These are phyloP conservation scores for Spicauda simplicius DNA, from an alignment of 2,888 invertebrate species.

Conservation along the genomic window DNA sequence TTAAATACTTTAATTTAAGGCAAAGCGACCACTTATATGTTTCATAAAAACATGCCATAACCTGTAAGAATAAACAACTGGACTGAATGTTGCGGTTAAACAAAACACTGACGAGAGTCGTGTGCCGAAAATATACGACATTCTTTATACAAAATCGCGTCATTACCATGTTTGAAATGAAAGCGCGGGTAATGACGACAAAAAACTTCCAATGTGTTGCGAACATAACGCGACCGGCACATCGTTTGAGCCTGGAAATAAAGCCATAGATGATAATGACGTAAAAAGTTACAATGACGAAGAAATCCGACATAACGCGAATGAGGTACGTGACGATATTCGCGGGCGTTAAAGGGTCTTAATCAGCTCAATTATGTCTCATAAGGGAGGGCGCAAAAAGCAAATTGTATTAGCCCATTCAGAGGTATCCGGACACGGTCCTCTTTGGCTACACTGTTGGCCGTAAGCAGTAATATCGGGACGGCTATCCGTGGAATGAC, in stretches of 20 bases:
- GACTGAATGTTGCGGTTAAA: neutral
- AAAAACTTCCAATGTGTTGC: conserved; percentile 27
- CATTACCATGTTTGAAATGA: conserved; percentile 20
- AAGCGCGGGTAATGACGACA: conserved; percentile 15
- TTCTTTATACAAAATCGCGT: conserved; percentile 21
- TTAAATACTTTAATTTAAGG: neutral
- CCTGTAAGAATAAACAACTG: neutral
- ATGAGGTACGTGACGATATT: conserved; percentile 40
- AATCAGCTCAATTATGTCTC: conserved; percentile 38
- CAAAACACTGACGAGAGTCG: conserved; percentile 8
- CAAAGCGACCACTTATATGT: neutral
- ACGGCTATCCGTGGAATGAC: conserved; percentile 19
- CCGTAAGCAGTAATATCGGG: conserved; percentile 17
- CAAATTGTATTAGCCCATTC: conserved; percentile 36
- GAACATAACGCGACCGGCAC: conserved; percentile 14
- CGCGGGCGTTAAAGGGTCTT: conserved; percentile 36
- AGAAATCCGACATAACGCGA: conserved; percentile 35
- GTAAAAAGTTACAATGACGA: conserved; percentile 37
- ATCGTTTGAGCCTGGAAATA: conserved; percentile 37
- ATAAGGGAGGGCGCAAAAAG: conserved; percentile 34
- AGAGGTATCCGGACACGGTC: conserved; percentile 13
- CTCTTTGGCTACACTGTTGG: conserved; percentile 17
- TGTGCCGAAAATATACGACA: conserved; percentile 21
- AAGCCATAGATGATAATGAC: conserved; percentile 41
- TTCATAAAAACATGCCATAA: neutral